Base-by-base conservation (phyloP, 2,113 vertebrate species). In the Microcebus ravelobensis region DNA sequence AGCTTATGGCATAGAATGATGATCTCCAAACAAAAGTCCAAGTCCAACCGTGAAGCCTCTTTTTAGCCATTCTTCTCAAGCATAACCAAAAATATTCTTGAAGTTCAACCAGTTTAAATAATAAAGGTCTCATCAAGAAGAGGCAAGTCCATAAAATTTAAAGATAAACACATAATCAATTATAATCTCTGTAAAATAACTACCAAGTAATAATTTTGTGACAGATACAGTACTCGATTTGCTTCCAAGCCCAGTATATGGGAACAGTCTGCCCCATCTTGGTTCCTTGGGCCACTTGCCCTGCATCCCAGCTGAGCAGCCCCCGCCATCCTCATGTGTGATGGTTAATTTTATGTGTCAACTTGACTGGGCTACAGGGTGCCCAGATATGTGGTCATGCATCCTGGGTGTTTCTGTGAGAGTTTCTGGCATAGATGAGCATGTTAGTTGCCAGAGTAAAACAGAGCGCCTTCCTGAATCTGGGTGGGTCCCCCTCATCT, bases 171-270 rank as follows among this genome's bases (percentile, higher is more conserved):
- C 11, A 31, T 6, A 12, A 18, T 15, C 34, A 4, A 2, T 5
- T 36, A 29, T 1, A 13, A 70, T 45, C 48, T 87, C 50, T 4
- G 9, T 3, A 65, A 88, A 31, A 3, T 42, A 29, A 55, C 31
- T n/a, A 15, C 27, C 34, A 0, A 20, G 36, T 8, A 29, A 29
- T 21, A 25, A 4, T 8, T 91, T 70, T 14, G 14, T 50, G 9
- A 8, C 7, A 27, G 82, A 73, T 29, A 0, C 0, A 5, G n/a
- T 1, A 42, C 39, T 1, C 52, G 5, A 8, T 48, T 13, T 45
- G 52, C 34, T 8, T n/a, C 57, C 9, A 17, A 39, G 34, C 1
- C 59, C 31, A 20, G 23, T 1, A 20, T n/a, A 14, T 0, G 14
- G 50, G 31, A 21, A 23, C 89, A 42, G 20, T 27, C 70, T 52